These are phyloP conservation scores for Heterocephalus glaber DNA, from an alignment of 2,113 vertebrate genomes.

Conservation along the genomic window DNA sequence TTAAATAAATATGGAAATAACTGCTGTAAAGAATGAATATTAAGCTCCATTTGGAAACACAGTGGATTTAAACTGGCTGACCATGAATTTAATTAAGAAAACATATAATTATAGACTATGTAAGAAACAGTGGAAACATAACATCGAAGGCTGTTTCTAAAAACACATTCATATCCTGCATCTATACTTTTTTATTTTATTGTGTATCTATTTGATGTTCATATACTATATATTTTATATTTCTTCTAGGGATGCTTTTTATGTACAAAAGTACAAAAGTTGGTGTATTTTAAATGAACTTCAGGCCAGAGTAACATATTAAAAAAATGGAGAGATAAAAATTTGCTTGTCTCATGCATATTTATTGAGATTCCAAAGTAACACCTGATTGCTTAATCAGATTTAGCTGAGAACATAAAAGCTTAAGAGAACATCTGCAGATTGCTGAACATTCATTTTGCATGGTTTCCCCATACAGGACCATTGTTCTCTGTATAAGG, in stretches of 20 bases:
- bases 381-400: neutral
- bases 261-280: neutral
- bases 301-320: neutral
- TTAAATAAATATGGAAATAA: constrained; percentile 6
- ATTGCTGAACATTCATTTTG: neutral
- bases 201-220: neutral
- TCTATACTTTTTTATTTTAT: neutral
- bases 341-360: neutral
- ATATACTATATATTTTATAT: neutral
- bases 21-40: neutral
- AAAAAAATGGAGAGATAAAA: neutral
- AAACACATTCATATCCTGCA: neutral
- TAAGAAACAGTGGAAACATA: neutral
- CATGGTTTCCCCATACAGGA: neutral
- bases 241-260: neutral
- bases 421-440: neutral
- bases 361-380: neutral
- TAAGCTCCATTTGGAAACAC: neutral
- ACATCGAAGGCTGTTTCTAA: neutral
- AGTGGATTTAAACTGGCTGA: neutral
- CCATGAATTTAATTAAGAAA: constrained; percentile 16
- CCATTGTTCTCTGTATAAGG: neutral
- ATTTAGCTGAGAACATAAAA: neutral
- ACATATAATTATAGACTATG: neutral
- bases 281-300: neutral